These are phyloP conservation scores for Chunga burmeisteri DNA, from an alignment of 2,113 vertebrate genomes.

Conservation along the genomic window DNA sequence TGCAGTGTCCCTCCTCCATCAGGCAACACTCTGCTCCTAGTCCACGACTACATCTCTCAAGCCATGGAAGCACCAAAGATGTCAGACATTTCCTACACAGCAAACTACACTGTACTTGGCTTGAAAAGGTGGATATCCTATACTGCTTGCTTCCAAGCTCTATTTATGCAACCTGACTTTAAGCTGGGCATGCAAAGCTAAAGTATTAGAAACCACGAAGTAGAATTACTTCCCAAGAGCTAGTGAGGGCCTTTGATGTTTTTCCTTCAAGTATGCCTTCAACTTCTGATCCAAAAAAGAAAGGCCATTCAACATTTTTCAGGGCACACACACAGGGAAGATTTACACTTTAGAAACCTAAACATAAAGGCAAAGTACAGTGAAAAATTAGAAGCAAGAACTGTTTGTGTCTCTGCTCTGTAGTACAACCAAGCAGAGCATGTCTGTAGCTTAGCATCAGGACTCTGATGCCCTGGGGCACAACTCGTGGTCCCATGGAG, in stretches of 20 bases:
- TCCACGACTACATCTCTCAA: neutral
- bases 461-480: neutral
- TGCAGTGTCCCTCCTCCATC: neutral
- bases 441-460: neutral
- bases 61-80: neutral
- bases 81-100: neutral
- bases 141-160: neutral
- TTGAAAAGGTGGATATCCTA: neutral
- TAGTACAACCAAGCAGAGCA: neutral
- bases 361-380: neutral
- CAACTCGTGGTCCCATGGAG: neutral
- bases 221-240: neutral
- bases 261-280: neutral
- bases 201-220: neutral
- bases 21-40: neutral
- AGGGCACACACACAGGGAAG: neutral
- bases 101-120: neutral
- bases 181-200: neutral
- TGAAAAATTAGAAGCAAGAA: neutral
- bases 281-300: neutral
- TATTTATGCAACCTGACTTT: neutral
- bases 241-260: neutral
- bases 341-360: neutral
- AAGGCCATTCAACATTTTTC: neutral
- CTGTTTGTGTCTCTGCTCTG: neutral